These are phyloP conservation scores for Oryzias dopingdopingensis DNA, from an alignment of 2,797 vertebrate genomes.

Conservation along the genomic window DNA sequence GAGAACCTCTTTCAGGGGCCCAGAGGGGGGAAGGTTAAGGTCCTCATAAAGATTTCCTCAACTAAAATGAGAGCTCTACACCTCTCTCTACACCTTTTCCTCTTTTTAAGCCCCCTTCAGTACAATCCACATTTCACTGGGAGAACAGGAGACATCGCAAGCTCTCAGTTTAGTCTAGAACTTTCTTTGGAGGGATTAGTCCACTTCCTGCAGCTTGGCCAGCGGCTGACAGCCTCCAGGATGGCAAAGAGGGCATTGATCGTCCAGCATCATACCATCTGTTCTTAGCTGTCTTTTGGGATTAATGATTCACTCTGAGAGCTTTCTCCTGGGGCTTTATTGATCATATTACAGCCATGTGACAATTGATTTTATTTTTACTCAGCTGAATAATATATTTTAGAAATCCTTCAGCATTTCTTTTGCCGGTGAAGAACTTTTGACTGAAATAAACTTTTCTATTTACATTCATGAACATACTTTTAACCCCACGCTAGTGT, in stretches of 20 bases:
- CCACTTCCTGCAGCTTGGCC: conserved; percentile 60
- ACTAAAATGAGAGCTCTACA: conserved; percentile 40
- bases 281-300: conserved; percentile 69
- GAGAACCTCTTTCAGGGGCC: conserved; percentile 66
- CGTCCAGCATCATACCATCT: conserved; percentile 74
- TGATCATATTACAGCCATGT: conserved; percentile 66
- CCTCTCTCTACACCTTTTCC: conserved; percentile 33
- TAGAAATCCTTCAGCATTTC: too few species aligned
- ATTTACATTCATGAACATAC: too few species aligned
- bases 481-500: too few species aligned
- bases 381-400: too few species aligned
- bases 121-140: conserved; percentile 40
- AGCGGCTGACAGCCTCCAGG: conserved; percentile 34
- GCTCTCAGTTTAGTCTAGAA: conserved; percentile 65
- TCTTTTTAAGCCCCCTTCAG: conserved; percentile 40
- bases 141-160: conserved; percentile 16
- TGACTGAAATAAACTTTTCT: too few species aligned
- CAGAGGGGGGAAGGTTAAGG: conserved; percentile 63
- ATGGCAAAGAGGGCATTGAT: conserved; percentile 61
- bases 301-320: conserved; percentile 73
- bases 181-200: conserved; percentile 71
- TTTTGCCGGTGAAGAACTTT: too few species aligned
- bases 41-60: conserved; percentile 57
- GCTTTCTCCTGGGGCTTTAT: conserved; percentile 63
- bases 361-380: conserved; percentile 8